Percentiles rank a stretch among this genome's conserved stretches.
phyloP scores from a whole-genome alignment of 2,888 invertebrate genomes.

The Ochropacha duplaris region DNA sequence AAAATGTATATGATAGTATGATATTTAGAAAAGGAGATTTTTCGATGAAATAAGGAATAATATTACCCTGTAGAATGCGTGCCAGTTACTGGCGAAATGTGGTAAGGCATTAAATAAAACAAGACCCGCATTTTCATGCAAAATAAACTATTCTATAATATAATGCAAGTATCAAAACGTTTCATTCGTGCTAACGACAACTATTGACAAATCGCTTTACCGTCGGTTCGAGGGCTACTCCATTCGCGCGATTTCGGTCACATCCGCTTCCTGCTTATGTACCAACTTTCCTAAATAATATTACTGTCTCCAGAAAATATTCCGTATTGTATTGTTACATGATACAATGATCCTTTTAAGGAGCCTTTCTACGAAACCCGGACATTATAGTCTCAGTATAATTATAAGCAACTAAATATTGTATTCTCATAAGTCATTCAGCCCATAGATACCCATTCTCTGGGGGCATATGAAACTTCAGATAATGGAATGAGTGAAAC shows the following conservation, averaged over 20 bases:
- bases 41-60: too few relatives aligned
- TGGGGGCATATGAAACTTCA: too few relatives aligned
- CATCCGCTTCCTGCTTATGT: slow-evolving; percentile 31
- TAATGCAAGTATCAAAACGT: slow-evolving; percentile 14
- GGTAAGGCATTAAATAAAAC: too few relatives aligned
- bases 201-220: slow-evolving; percentile 48
- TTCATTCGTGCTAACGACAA: slow-evolving; percentile 4
- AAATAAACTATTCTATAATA: background rate
- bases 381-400: background rate
- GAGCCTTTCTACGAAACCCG: background rate
- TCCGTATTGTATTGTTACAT: background rate
- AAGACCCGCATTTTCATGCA: too few relatives aligned
- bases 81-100: too few relatives aligned
- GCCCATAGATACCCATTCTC: too few relatives aligned
- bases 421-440: too few relatives aligned
- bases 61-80: too few relatives aligned
- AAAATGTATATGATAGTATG: too few relatives aligned
- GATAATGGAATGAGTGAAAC: too few relatives aligned
- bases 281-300: slow-evolving; percentile 10
- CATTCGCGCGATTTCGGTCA: slow-evolving; percentile 42
- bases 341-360: background rate
- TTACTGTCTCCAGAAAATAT: slow-evolving; percentile 6
- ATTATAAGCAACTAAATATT: background rate
- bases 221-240: slow-evolving; percentile 23
- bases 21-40: too few relatives aligned